Evolutionary conservation across 2,113 vertebrate genomes (phyloP), one percentile per base, ranked within the genome.

Genomic region (Eubucco bourcierii): DNA sequence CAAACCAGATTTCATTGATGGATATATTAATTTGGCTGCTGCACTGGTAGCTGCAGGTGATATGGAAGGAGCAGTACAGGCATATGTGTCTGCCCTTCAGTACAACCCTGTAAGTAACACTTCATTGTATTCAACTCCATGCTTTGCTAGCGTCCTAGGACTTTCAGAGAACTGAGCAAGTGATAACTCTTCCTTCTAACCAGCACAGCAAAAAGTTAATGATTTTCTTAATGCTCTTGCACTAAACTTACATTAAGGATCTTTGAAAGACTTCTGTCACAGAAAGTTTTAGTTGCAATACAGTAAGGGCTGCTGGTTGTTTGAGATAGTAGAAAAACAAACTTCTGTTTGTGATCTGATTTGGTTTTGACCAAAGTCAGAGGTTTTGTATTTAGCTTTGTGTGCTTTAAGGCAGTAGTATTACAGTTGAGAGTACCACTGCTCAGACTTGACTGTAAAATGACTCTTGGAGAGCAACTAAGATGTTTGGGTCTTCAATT

Each of bases 21-120:
- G 99, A 92, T 99, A 99, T 95, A 99, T 99, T 96, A 99, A 99
- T 97, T 96, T 99, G 96, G 99, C 99, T 85, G 99, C 99, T 58
- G 99, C 99, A 9, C 96, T 99, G 90, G 99, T 99, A 94, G 99
- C 99, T 58, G 99, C 99, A 59, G 99, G 99, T 24, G 99, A 99
- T 97, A 99, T 99, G 99, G 99, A 99, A 97, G 99, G 99, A 96
- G 99, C 99, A 50, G 99, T 99, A 83, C 99, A 99, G 96, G 99
- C 99, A 50, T 99, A 99, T 10, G 99, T 99, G 71, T 99, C 99
- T 75, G 99, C 99, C 77, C 98, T 99, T 97, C 99, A 99, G 98
- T 99, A 99, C 97, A 99, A 99, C 96, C 99, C 99, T 94, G 99
- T 99, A 96, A 98, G 98, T 98, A 80, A 47, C 29, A 21, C 15